phyloP scores from a whole-genome alignment of 2,113 vertebrate species.

The Phoxinus phoxinus region DNA sequence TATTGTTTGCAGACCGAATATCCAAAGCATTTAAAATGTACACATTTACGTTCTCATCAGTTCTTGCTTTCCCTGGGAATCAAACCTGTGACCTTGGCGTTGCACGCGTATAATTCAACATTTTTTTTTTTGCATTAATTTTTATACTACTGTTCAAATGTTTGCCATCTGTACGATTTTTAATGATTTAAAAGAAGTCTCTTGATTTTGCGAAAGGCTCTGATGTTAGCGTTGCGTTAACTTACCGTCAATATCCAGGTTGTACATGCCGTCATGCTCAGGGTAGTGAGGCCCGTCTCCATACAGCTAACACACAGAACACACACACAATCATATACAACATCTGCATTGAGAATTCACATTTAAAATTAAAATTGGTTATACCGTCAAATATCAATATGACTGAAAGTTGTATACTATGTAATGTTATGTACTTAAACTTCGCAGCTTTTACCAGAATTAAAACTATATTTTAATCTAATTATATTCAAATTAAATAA shows the following conservation, averaged over 20 bases:
- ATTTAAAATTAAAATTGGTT: neutral
- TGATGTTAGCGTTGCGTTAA: slow-evolving; percentile 6
- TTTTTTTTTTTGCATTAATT: no score
- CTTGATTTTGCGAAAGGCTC: no score
- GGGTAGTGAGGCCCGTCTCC: slow-evolving; percentile 83
- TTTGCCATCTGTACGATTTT: no score
- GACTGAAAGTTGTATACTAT: neutral
- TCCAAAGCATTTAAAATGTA: no score
- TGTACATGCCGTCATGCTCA: slow-evolving; percentile 84
- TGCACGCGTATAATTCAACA: no score
- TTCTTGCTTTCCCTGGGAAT: no score
- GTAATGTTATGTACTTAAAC: neutral
- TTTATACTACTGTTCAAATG: no score
- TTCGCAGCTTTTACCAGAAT: no score
- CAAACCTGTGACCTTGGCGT: no score
- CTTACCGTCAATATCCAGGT: slow-evolving; percentile 88
- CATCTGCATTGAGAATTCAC: neutral
- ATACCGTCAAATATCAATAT: neutral
- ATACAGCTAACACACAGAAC: slow-evolving; percentile 78
- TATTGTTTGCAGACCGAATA: no score
- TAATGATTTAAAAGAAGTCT: no score
- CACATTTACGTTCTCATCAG: no score
- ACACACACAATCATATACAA: neutral
- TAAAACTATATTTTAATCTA: neutral
- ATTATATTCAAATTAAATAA: neutral